phyloP scores from a whole-genome alignment of 2,888 invertebrate genomes.

The Thera britannica region DNA sequence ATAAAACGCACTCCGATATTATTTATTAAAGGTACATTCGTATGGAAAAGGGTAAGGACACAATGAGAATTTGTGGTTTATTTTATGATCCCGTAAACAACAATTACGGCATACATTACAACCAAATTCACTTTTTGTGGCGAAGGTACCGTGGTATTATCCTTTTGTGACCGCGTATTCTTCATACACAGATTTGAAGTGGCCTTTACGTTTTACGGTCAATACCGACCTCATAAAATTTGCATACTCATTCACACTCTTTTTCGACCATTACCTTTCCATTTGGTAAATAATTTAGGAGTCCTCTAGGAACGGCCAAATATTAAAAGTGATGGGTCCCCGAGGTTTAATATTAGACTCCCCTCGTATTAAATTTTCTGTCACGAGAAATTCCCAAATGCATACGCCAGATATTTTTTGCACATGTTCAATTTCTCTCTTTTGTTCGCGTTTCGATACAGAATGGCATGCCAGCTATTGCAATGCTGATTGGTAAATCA shows the following conservation, averaged over 20 bases:
- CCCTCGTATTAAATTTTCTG: constrained; percentile 84
- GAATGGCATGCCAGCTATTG: constrained; percentile 72
- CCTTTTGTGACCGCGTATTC: constrained; percentile 58
- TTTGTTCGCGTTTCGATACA: constrained; percentile 80
- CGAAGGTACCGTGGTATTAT: constrained; percentile 42
- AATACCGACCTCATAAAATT: constrained; percentile 80
- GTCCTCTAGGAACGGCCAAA: constrained; percentile 82
- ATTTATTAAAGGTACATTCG: constrained; percentile 32
- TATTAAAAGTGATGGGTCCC: constrained; percentile 85
- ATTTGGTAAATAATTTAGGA: constrained; percentile 84
- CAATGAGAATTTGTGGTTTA: constrained; percentile 40
- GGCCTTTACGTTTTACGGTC: constrained; percentile 67
- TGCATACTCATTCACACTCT: constrained; percentile 83
- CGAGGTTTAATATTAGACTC: constrained; percentile 83
- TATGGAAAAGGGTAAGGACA: constrained; percentile 30
- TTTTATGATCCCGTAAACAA: constrained; percentile 57
- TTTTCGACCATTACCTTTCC: constrained; percentile 83
- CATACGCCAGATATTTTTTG: constrained; percentile 83
- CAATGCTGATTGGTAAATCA: constrained; percentile 61
- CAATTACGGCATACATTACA: constrained; percentile 59
- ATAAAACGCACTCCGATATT: constrained; percentile 30
- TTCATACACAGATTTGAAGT: constrained; percentile 66
- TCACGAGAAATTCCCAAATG: constrained; percentile 84
- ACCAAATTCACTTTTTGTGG: constrained; percentile 64
- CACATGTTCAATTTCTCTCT: constrained; percentile 82